These are phyloP conservation scores for Pseudolycoriella hygida DNA, from an alignment of 2,888 invertebrate species.

Conservation along the genomic window DNA sequence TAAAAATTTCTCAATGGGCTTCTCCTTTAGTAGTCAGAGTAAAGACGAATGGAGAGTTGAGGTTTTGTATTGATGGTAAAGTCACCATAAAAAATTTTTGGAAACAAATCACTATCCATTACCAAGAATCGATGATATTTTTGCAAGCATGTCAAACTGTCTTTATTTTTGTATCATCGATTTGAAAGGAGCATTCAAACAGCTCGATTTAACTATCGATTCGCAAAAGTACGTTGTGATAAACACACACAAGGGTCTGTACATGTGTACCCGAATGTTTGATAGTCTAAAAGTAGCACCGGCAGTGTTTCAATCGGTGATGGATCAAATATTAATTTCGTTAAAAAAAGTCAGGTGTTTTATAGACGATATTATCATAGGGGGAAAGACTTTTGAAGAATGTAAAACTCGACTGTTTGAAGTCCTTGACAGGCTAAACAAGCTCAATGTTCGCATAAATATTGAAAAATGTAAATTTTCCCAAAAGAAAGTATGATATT, in stretches of 20 bases:
- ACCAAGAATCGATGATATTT: neutral
- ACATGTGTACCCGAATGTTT: neutral
- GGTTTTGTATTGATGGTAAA: too few species aligned
- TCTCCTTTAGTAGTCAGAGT: conserved; percentile 8
- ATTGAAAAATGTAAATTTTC: too few species aligned
- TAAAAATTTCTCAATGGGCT: conserved; percentile 6
- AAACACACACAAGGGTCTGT: neutral
- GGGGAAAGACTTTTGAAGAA: neutral
- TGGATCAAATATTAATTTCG: neutral
- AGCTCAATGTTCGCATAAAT: neutral
- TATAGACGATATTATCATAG: neutral
- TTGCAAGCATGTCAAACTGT: neutral
- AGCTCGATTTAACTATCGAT: neutral
- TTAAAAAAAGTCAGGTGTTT: neutral
- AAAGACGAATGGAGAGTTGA: too few species aligned
- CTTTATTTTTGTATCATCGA: neutral
- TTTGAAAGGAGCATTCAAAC: neutral
- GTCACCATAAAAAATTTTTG: neutral
- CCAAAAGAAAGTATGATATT: too few species aligned
- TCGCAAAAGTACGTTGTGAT: neutral
- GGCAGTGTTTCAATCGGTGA: neutral
- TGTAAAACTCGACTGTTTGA: neutral
- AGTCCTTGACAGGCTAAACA: neutral
- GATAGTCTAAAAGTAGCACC: neutral
- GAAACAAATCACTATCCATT: neutral